Evolutionary conservation across 2,797 vertebrate species (phyloP), one percentile per base, ranked within the genome.

Genomic region (Tapirus indicus): DNA sequence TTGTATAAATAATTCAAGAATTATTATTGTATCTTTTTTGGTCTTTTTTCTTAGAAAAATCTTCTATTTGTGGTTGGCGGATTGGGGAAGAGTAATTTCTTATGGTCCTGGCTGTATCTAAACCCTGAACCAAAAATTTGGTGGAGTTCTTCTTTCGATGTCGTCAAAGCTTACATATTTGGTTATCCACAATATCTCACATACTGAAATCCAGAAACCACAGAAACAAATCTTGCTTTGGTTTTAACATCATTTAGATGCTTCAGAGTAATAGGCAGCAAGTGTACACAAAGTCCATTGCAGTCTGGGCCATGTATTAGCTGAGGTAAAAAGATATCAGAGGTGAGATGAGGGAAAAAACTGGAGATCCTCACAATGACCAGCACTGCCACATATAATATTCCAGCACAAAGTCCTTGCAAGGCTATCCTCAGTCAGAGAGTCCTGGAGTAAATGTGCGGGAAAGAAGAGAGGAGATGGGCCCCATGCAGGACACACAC

Each of bases 81-180:
- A 71, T 23, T 84, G 1, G 12, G 29, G 12, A 62, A 54, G 25
- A 47, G 25, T 72, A 84, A 68, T 6, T 71, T 6, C 85, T 80
- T 89, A 44, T 83, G 32, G 35, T 71, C 18, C 72, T 60, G 54
- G 86, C 12, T 91, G 1, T 82, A 41, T 77, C 47, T 77, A 88
- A 93, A 83, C 27, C 16, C 60, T 86, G 44, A 94, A 71, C n/a
- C 72, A 79, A 87, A 90, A 95, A 32, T 84, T 21, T 89, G 21
- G 12, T 56, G 72, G 52, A 11, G 32, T 77, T 77, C 23, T 82
- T 8, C 54, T 62, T 68, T 88, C 29, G 18, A 80, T 60, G 54
- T 94, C 18, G 13, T 91, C 82, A 84, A 13, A 96, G 35, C 32
- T 88, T 88, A 64, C 35, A 17, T 80, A 74, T 49, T 88, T 94